Evolutionary conservation across 2,113 vertebrate genomes (phyloP), one percentile per base, ranked within the genome.

Genomic region (Pogonocichla stellata): DNA sequence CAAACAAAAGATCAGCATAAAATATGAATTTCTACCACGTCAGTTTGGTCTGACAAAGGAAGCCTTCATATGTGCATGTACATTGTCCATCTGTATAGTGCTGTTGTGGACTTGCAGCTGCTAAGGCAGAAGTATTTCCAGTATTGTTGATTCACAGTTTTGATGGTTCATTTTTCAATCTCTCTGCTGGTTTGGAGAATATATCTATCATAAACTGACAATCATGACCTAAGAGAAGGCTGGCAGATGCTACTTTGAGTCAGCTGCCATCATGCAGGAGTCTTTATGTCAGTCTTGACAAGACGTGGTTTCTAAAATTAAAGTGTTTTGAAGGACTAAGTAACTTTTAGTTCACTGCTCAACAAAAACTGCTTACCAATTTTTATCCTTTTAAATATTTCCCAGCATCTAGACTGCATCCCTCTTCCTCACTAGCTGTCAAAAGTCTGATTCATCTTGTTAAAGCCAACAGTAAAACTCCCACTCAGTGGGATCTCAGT

Each of bases 371-470:
- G 40, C 51, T 84, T 56, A 62, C 4, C 57, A n/a, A 42, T n/a
- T 79, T 62, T 84, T 67, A 88, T 67, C 31, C 45, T 85, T 90
- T 88, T 19, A 83, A 90, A 69, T 43, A 77, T 77, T 74, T 91
- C 53, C 45, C 38, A 93, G 28, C 11, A 54, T 33, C 25, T 57
- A 64, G 40, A 38, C 38, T 66, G 25, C 19, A 56, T 61, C 14
- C 10, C 29, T 88, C 33, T 89, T 91, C 69, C 45, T 79, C 19
- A 69, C 14, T 56, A 67, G 43, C 58, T 71, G 79, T 85, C 62
- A 43, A 54, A 84, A 87, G 42, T 56, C 73, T 90, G 45, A 88
- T 72, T 71, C 61, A 91, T 84, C 57, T 75, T 14, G 3, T 69
- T 69, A 86, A 95, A 92, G 28, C 28, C 45, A 81, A 79, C 31